Evolutionary conservation across 2,888 invertebrate species (phyloP).

Genomic region (Scrobipalpa costella): DNA sequence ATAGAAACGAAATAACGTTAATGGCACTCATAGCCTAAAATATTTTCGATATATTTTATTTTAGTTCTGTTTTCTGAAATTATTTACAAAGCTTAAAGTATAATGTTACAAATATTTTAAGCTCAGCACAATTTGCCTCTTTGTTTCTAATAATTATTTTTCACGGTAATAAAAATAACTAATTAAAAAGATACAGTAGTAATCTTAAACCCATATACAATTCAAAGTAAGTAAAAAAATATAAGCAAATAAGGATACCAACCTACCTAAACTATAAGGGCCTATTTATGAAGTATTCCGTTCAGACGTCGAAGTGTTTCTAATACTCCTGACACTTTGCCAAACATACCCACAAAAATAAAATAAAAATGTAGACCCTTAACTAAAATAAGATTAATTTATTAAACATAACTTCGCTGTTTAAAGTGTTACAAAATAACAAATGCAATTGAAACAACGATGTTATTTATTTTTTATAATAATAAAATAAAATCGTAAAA

Average conservation of each 20-base stretch:
- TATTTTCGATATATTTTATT: constrained; percentile 45
- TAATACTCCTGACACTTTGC: neutral
- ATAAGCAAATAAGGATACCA: neutral
- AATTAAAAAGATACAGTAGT: neutral
- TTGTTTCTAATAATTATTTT: neutral
- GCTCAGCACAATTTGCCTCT: neutral
- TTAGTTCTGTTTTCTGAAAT: constrained; percentile 17
- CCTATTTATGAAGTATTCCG: neutral
- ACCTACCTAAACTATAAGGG: neutral
- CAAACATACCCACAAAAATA: neutral
- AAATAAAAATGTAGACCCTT: neutral
- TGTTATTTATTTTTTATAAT: constrained; percentile 31
- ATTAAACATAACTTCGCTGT: constrained; percentile 26
- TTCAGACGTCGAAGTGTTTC: neutral
- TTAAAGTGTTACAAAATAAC: constrained; percentile 44
- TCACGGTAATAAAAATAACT: neutral
- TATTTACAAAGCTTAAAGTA: constrained; percentile 21
- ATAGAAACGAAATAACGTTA: constrained; percentile 61
- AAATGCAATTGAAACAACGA: constrained; percentile 43
- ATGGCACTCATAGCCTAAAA: constrained; percentile 78
- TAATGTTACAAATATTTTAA: neutral
- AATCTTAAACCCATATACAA: constrained; percentile 1
- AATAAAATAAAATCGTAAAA: constrained; percentile 5
- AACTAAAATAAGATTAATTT: neutral
- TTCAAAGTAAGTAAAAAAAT: neutral